phyloP scores from a whole-genome alignment of 92 coral and sea anemone species.

The Porites divaricata region DNA sequence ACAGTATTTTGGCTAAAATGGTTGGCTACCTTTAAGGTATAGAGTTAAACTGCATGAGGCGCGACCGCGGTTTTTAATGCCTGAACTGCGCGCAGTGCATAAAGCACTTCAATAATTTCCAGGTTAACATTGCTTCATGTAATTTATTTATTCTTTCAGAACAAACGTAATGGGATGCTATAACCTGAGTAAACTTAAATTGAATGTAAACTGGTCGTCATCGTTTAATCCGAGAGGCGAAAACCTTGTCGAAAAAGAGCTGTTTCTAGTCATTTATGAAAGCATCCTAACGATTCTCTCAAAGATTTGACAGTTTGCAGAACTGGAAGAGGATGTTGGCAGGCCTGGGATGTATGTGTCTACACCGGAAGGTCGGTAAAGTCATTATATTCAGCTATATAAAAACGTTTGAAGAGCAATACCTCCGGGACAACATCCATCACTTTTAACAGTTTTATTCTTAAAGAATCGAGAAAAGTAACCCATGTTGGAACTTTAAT shows the following conservation, averaged over 20 bases:
- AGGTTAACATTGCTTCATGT: neutral
- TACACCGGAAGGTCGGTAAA: neutral
- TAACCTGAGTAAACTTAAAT: conserved; percentile 27
- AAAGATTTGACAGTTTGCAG: neutral
- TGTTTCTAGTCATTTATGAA: neutral
- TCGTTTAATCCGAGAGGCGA: neutral
- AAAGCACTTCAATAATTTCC: neutral
- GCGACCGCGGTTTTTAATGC: neutral
- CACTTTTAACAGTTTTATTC: neutral
- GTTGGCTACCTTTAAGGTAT: neutral
- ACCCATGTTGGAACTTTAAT: neutral
- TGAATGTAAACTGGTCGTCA: neutral
- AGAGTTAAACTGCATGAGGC: neutral
- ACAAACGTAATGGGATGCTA: conserved; percentile 1
- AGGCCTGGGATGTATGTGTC: neutral
- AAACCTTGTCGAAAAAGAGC: neutral
- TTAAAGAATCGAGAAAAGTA: conserved; percentile 8
- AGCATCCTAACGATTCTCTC: neutral
- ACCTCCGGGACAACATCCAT: neutral
- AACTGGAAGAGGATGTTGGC: too few relatives aligned
- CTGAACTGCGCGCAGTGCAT: too few relatives aligned
- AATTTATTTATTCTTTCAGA: conserved; percentile 28
- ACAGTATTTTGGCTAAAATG: neutral
- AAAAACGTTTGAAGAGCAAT: neutral
- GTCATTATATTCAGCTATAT: neutral